Conservation (phyloP, 2,113 vertebrate species). For the Tyrannus savana region DNA sequence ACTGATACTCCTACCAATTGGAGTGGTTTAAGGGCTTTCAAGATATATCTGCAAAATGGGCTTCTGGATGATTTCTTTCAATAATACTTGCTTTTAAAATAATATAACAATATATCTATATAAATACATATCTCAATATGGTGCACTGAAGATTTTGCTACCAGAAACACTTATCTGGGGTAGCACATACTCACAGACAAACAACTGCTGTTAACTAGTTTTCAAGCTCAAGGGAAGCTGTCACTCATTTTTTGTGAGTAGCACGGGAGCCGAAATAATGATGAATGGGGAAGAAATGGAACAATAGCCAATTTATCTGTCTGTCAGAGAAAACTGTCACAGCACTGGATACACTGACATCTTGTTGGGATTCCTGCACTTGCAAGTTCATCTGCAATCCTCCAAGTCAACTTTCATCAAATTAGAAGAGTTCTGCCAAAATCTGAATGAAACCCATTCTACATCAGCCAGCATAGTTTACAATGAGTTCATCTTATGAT, state of each 20-base stretch:
- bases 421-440: neutral
- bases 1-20: neutral
- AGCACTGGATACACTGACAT: neutral
- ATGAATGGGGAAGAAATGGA: constrained; percentile 8
- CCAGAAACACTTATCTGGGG: neutral
- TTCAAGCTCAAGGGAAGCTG: neutral
- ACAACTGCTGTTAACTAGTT: neutral
- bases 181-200: neutral
- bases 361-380: neutral
- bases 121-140: neutral
- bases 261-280: neutral
- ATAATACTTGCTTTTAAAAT: neutral
- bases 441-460: neutral
- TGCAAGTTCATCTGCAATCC: neutral
- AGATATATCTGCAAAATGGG: neutral
- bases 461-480: neutral
- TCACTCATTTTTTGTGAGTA: neutral
- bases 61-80: neutral
- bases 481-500: neutral
- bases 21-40: neutral
- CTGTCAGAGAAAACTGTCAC: neutral
- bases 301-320: constrained; percentile 21
- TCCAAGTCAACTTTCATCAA: neutral
- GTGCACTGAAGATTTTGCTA: neutral
- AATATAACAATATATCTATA: neutral